These are phyloP conservation scores for Thripadectes ignobilis DNA, from an alignment of 2,797 vertebrate species.

Conservation along the genomic window DNA sequence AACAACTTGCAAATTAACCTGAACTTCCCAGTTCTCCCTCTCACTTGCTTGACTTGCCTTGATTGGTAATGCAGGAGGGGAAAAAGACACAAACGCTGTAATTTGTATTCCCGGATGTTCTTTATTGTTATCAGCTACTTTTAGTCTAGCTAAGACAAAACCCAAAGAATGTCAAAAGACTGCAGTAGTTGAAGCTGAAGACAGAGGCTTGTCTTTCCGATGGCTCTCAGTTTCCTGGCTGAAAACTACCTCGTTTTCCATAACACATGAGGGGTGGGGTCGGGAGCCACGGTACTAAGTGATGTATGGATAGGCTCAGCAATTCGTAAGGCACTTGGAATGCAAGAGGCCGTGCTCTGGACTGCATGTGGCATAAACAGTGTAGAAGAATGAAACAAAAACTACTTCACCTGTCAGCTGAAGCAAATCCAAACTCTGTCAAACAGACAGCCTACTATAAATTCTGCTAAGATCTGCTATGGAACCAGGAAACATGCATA, in stretches of 20 bases:
- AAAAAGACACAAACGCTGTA: neutral
- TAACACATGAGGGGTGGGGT: neutral
- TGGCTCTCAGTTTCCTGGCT: neutral
- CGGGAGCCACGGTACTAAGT: neutral
- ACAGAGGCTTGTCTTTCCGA: neutral
- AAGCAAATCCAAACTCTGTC: slow-evolving; percentile 33
- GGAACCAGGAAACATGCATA: neutral
- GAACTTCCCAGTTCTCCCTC: neutral
- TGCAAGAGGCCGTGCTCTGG: neutral
- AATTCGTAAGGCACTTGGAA: slow-evolving; percentile 15
- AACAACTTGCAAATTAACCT: neutral
- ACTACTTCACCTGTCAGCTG: slow-evolving; percentile 25
- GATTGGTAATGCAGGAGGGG: neutral
- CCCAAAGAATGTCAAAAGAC: neutral
- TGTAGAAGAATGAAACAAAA: neutral
- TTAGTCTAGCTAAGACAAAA: neutral
- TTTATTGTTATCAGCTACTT: neutral
- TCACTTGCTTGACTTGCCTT: neutral
- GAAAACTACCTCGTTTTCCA: neutral
- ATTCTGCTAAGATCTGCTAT: neutral
- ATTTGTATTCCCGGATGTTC: neutral
- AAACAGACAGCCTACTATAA: neutral
- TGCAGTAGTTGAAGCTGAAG: neutral
- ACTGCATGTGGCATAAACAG: neutral
- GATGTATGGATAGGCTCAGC: neutral